Base-by-base conservation (phyloP, 92 coral and sea anemone species). In the Umimayanthus chanpuru region DNA sequence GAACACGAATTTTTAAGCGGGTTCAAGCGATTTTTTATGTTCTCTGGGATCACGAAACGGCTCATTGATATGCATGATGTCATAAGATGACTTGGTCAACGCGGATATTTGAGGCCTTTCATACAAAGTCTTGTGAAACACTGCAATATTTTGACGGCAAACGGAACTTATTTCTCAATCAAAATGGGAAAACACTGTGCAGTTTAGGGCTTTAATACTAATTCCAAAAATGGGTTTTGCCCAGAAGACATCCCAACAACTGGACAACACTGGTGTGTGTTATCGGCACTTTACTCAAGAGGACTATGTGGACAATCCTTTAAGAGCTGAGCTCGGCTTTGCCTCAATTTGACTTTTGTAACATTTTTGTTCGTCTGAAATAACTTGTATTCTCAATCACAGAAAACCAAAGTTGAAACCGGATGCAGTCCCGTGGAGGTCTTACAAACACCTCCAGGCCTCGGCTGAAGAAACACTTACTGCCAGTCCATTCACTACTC, bases 321-420 rank as follows among this genome's bases (percentile, higher is more conserved):
- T 74, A 39, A 20, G 32, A 30, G 49, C 47, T 2, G 44, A 74
- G 78, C 78, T 74, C 32, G 78, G 47, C 9, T 74, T 74, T 74
- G 78, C 78, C 78, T 32, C 49, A n/a, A n/a, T n/a, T n/a, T n/a
- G n/a, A n/a, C n/a, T n/a, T n/a, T n/a, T n/a, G n/a, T n/a, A n/a
- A n/a, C n/a, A n/a, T n/a, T n/a, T n/a, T n/a, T n/a, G n/a, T n/a
- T n/a, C n/a, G n/a, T n/a, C n/a, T n/a, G n/a, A n/a, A n/a, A n/a
- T n/a, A n/a, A n/a, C n/a, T n/a, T n/a, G 18, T 38, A 74, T 74
- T 74, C 79, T 61, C 1, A n/a, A 61, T 20, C n/a, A 79, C 65
- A 79, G 82, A 79, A 79, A 23, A 50, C 82, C 41, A 50, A 79
- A 16, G 43, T 79, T 79, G 67, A 79, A 79, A 79, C 83, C 83